Base-by-base conservation (phyloP, 1,140 invertebrate species). In the Dendroctonus ponderosae region DNA sequence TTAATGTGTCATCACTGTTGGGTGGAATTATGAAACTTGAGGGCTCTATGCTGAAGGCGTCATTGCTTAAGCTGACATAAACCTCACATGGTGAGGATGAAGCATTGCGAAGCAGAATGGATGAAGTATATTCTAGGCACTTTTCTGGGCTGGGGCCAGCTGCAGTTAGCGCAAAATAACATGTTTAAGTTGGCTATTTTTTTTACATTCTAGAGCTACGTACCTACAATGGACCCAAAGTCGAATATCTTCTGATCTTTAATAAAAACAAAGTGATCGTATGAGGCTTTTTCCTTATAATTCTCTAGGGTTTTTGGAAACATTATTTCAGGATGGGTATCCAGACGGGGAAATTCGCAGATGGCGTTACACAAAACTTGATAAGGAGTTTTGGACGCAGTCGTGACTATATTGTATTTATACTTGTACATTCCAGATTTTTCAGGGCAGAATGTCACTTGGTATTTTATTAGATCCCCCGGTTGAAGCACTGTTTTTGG, bases 301-400 rank as follows among this genome's bases (percentile, higher is more conserved):
- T 50, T 59, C n/a, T 67, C 53, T 5, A 53, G 6, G 37, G 67
- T 57, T 43, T 67, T 76, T 5, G 63, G 46, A 62, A 75, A 77
- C 46, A 76, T 49, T 7, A 64, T 60, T 37, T 70, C 49, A 14
- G 76, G 75, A 40, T 52, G 64, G 12, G 68, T 67, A 54, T 70
- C 69, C 7, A 77, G 68, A 37, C 50, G 58, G 12, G 76, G 76
- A 38, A 76, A 69, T 59, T 76, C 76, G 37, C 73, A 74, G 6
- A 62, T 15, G 7, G 70, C 76, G 5, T 64, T 49, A 58, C 74
- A 76, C 14, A 60, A 61, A 0, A 77, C 62, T 37, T 50, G 38
- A 46, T 66, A 65, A 0, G 62, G 61, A 44, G 60, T 67, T 44
- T 66, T 69, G 4, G 71, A 43, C 38, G 67, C 59, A 2, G 61